phyloP scores from a whole-genome alignment of 1,140 invertebrate genomes.

The Psix sp. region DNA sequence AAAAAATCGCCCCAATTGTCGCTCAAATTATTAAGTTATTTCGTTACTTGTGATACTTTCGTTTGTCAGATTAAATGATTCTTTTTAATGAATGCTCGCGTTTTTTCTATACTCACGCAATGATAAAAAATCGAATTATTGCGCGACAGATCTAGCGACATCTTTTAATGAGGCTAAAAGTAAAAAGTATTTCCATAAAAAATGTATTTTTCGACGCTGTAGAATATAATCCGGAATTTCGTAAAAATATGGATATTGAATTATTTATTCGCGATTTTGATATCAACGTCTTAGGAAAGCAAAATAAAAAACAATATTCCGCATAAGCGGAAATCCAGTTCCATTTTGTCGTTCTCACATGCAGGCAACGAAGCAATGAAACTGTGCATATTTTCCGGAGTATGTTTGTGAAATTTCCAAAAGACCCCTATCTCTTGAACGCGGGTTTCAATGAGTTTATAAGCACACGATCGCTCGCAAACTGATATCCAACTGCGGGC shows the following conservation, averaged over 20 bases:
- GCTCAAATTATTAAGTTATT: slow-evolving; percentile 32
- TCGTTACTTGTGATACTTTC: slow-evolving; percentile 14
- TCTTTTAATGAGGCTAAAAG: no score
- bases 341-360: slow-evolving; percentile 45
- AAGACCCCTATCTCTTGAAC: slow-evolving; percentile 47
- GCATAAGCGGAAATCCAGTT: slow-evolving; percentile 52
- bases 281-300: no score
- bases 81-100: not conserved
- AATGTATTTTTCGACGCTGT: no score
- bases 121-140: no score
- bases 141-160: no score
- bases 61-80: slow-evolving; percentile 19
- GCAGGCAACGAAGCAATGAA: slow-evolving; percentile 21
- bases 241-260: no score
- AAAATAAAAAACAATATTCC: no score
- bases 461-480: slow-evolving; percentile 11
- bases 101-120: slow-evolving; percentile 1
- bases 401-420: slow-evolving; percentile 39
- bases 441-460: slow-evolving; percentile 25
- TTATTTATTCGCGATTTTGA: no score
- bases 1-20: slow-evolving; percentile 37
- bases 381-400: slow-evolving; percentile 37
- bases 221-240: no score
- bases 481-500: slow-evolving; percentile 39
- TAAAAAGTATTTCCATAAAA: no score